Conservation (phyloP, 53 echinoderm and acorn worm species). For the Temnopleurus reevesii region DNA sequence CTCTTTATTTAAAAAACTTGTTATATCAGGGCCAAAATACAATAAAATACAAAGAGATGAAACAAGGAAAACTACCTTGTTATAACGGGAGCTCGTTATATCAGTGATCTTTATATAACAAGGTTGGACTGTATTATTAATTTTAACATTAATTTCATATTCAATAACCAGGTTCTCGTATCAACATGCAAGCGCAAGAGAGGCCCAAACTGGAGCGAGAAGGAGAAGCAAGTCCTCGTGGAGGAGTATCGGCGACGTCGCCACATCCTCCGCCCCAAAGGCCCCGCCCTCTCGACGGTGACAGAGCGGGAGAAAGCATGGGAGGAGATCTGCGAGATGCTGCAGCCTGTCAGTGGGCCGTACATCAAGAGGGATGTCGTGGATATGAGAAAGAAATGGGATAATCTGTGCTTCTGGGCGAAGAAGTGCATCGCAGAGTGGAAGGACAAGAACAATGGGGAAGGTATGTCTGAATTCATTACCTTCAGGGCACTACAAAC, state of each 20-base stretch:
- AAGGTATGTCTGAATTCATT: background rate
- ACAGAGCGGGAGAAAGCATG: constrained; percentile 57
- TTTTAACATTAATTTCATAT: background rate
- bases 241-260: constrained; percentile 52
- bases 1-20: too few relatives aligned
- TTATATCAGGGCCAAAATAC: too few relatives aligned
- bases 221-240: constrained; percentile 49
- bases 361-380: constrained; percentile 34
- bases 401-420: constrained; percentile 62
- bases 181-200: constrained; percentile 57
- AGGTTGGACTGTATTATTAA: too few relatives aligned
- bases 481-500: background rate
- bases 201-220: constrained; percentile 61
- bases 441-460: constrained; percentile 37
- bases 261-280: constrained; percentile 33
- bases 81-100: too few relatives aligned
- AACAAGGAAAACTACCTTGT: too few relatives aligned
- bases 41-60: too few relatives aligned
- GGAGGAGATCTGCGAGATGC: constrained; percentile 46
- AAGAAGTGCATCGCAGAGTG: constrained; percentile 61
- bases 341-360: constrained; percentile 34
- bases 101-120: too few relatives aligned
- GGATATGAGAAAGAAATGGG: constrained; percentile 64
- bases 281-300: constrained; percentile 13
- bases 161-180: constrained; percentile 7